phyloP scores from a whole-genome alignment of 1,140 invertebrate species.

The Anastrepha ludens region DNA sequence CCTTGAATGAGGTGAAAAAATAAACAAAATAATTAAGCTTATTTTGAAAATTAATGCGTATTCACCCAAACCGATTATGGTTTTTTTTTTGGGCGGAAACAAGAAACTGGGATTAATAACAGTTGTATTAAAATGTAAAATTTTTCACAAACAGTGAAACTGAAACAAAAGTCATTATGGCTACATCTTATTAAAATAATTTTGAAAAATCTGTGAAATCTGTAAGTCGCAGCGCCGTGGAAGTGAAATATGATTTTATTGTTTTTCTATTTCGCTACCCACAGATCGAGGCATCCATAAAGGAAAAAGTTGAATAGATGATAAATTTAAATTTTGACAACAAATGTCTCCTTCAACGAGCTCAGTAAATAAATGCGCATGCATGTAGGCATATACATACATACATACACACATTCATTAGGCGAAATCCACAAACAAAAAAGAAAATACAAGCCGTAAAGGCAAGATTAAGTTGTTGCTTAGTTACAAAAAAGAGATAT shows the following conservation, averaged over 20 bases:
- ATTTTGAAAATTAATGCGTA: constrained; percentile 8
- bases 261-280: constrained; percentile 13
- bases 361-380: constrained; percentile 20
- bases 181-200: neutral
- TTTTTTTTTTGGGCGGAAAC: neutral
- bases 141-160: neutral
- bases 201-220: neutral
- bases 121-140: neutral
- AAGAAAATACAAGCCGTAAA: no score
- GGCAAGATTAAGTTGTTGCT: no score
- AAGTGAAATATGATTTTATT: constrained; percentile 5
- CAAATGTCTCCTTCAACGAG: neutral
- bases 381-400: constrained; percentile 47
- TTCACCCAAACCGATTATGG: neutral
- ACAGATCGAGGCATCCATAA: constrained; percentile 77
- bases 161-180: neutral
- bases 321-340: constrained; percentile 39
- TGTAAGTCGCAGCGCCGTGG: neutral
- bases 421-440: no score
- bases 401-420: neutral
- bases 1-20: neutral
- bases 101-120: constrained; percentile 19
- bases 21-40: no score
- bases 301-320: constrained; percentile 45
- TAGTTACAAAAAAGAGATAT: no score